Evolutionary conservation across 2,888 invertebrate genomes (phyloP), one percentile per base, ranked within the genome.

Genomic region (Drosophila suboccidentalis): DNA sequence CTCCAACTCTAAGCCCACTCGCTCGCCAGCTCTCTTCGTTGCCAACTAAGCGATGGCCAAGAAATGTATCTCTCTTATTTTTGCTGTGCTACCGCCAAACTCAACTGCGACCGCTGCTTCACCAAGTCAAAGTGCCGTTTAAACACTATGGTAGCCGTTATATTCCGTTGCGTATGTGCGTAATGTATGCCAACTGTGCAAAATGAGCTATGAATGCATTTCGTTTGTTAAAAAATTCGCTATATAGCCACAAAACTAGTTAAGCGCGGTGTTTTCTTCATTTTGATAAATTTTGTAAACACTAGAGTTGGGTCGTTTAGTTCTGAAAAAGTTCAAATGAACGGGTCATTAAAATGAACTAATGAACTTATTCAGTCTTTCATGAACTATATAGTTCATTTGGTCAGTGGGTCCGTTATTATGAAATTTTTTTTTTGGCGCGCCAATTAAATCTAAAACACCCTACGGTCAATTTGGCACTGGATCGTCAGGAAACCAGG

Each of bases 141-240:
- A 15, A 29, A 34, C 65, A 54, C 66, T 51, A 15, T 38, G 41
- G n/a, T 13, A 17, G 64, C 41, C 51, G 55, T 78, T 86, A 54
- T 71, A 58, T 54, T 64, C 51, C 39, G 55, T 44, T 43, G 46
- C 43, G 41, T 43, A 46, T 57, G 51, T n/a, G 43, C 34, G 49
- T 47, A 61, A 57, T 57, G 50, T 54, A 54, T 63, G 72, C 69
- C 63, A 78, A 75, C 49, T 39, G 46, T 62, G 53, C 66, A n/a
- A 41, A 49, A 47, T 62, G n/a, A 39, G 32, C 69, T 71, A 74
- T 82, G 75, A 89, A 79, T 81, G 62, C 79, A 75, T 77, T 41
- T 58, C 59, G 53, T n/a, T 70, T 62, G 71, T 64, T 62, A 10
- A 8, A 22, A 63, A 50, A 26, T 47, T 22, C 44, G 55, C 43